Base-by-base conservation (phyloP, 2,888 invertebrate genomes). In the Eugnorisma glareosa region DNA sequence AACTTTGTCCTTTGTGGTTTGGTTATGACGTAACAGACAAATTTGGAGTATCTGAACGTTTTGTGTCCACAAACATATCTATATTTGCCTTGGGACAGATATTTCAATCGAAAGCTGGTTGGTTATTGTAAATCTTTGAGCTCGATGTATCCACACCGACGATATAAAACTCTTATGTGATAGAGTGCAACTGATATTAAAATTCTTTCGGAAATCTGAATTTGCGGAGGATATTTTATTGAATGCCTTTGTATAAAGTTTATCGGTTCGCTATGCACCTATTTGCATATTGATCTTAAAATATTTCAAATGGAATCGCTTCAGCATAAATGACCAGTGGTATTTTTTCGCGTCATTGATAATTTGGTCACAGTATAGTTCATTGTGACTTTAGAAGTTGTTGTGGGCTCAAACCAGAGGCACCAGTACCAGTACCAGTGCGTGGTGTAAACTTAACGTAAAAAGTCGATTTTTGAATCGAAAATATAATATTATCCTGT, bases 1-100 rank as follows among this genome's bases (percentile, higher is more conserved):
- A 37, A 75, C 81, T 88, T 86, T 87, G 37, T 75, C 75, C 76
- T 82, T 79, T 57, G 75, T 67, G 78, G 28, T 57, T 84, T 63
- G 70, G 35, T 69, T 69, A 70, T 70, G 61, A 70, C 66, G 35
- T 48, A 67, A 61, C 18, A 35, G 31, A 71, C 15, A 24, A 57
- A 45, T 59, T 51, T 45, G 63, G 45, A 67, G 64, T 67, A 71
- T 59, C 37, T 3, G 0, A 63, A 51, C 10, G 37, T 64, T 70
- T 75, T 70, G 4, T 63, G 11, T 15, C 2, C 11, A 61, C 18
- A 35, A 28, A 63, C 2, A 18, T 28, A 28, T 15, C 0, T 59
- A 8, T 24, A 43, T 75, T 75, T 59, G 28, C 37, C 66, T 74
- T 21, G 24, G 15, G 5, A 37, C 31, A 61, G 8, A 79, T 48